Percentiles rank a stretch among this genome's conserved stretches.
Evolutionary conservation across 2,888 invertebrate genomes (phyloP).

Genomic region (Nephrotoma flavescens): DNA sequence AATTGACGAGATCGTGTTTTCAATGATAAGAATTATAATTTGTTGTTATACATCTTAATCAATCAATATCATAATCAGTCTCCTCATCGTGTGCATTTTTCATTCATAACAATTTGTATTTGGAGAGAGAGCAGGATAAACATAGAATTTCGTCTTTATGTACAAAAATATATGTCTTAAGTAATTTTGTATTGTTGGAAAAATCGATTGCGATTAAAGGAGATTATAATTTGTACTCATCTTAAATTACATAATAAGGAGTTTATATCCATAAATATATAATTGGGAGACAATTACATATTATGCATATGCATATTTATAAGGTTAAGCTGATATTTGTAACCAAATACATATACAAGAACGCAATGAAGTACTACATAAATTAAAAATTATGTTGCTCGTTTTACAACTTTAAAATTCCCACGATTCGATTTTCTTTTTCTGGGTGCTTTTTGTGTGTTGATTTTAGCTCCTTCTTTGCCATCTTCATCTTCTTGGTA

Average conservation of each 20-base stretch:
- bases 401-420: background rate
- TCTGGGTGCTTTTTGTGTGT: background rate
- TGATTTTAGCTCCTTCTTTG: background rate
- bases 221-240: background rate
- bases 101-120: background rate
- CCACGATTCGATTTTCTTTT: background rate
- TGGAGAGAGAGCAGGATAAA: background rate
- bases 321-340: background rate
- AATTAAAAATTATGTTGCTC: background rate
- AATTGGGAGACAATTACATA: background rate
- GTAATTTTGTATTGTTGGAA: background rate
- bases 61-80: background rate
- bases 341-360: background rate
- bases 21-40: background rate
- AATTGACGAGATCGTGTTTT: background rate
- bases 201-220: background rate
- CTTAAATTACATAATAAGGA: background rate
- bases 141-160: background rate
- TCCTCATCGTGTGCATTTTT: background rate
- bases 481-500: background rate
- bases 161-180: background rate
- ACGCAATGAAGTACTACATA: background rate
- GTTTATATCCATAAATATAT: background rate
- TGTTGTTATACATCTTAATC: background rate
- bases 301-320: background rate